phyloP scores from a whole-genome alignment of 2,113 vertebrate genomes.

The Drymodes brunneopygia region DNA sequence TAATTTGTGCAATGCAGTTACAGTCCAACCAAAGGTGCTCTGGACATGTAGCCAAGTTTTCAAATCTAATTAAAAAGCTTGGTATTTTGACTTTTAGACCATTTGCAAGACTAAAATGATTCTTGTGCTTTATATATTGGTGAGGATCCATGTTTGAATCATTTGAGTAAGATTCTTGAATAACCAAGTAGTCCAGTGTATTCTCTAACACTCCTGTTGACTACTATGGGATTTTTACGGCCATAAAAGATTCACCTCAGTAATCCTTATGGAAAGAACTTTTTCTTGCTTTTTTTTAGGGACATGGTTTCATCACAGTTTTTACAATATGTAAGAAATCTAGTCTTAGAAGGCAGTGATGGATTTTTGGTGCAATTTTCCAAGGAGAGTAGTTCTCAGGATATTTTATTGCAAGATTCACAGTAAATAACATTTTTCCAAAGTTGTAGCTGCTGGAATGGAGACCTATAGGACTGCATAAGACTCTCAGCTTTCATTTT shows the following conservation, averaged over 20 bases:
- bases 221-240: neutral
- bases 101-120: neutral
- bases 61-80: neutral
- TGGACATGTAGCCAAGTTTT: neutral
- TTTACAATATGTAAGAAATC: neutral
- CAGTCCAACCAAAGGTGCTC: neutral
- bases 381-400: neutral
- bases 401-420: neutral
- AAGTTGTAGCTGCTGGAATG: neutral
- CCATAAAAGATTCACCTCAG: neutral
- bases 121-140: neutral
- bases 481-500: neutral
- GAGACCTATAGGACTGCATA: neutral
- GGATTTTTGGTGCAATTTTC: neutral
- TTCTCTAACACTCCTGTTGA: neutral
- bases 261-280: neutral
- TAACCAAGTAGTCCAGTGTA: neutral
- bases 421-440: neutral
- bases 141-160: neutral
- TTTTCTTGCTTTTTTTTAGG: neutral
- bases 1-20: neutral
- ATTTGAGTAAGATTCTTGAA: neutral
- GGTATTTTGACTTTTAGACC: neutral
- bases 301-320: neutral
- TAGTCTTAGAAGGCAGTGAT: neutral